Percentiles rank a stretch among this genome's conserved stretches.
These are phyloP conservation scores for Cryptocephalus primarius DNA, from an alignment of 2,888 invertebrate genomes.

Conservation along the genomic window DNA sequence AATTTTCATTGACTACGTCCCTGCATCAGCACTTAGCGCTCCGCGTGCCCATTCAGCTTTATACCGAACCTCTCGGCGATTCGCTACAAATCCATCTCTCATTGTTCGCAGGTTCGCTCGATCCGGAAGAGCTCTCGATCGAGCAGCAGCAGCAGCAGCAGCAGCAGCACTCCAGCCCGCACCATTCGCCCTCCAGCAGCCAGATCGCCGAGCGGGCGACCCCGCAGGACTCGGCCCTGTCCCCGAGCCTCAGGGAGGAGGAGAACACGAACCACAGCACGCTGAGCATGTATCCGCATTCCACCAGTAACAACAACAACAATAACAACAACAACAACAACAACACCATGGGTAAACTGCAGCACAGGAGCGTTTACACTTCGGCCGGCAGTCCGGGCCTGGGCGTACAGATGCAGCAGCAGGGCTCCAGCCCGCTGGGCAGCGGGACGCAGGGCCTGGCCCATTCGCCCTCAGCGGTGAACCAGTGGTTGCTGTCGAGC, in stretches of 20 bases:
- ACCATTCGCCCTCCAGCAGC: conserved; percentile 30
- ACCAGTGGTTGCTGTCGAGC: conserved; percentile 63
- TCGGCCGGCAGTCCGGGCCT: conserved; percentile 48
- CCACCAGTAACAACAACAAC: conserved; percentile 29
- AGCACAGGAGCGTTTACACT: conserved; percentile 51
- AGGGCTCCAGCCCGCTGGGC: conserved; percentile 32
- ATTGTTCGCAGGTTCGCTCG: conserved; percentile 56
- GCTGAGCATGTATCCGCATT: conserved; percentile 46
- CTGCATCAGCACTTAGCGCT: no score
- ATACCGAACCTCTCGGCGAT: no score
- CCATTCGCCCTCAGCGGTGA: conserved; percentile 49
- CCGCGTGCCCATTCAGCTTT: no score
- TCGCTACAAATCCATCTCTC: background rate
- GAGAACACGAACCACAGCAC: conserved; percentile 61
- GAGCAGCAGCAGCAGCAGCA: conserved; percentile 46
- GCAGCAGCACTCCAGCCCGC: conserved; percentile 19
- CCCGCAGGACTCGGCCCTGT: conserved; percentile 41
- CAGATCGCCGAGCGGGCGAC: conserved; percentile 43
- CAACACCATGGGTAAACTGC: conserved; percentile 11
- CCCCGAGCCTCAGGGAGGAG: conserved; percentile 61
- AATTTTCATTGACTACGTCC: no score
- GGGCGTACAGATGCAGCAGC: conserved; percentile 33
- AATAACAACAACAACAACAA: conserved; percentile 20
- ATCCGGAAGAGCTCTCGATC: conserved; percentile 68
- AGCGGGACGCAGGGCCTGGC: conserved; percentile 34